Evolutionary conservation across 2,888 invertebrate genomes (phyloP).

Genomic region (Trachelus iudaicus): DNA sequence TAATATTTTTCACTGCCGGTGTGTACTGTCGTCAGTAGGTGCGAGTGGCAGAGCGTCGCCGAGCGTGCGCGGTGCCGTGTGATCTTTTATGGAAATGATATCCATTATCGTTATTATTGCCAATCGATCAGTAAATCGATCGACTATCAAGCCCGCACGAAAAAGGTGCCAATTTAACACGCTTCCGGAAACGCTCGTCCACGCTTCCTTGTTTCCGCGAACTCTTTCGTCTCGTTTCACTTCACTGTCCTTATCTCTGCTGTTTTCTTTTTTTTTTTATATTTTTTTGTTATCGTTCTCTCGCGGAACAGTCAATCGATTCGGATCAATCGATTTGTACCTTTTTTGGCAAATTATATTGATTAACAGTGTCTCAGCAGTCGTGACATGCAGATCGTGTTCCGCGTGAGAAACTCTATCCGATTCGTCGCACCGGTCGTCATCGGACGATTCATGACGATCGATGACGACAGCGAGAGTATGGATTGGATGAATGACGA

Average conservation of each 20-base stretch:
- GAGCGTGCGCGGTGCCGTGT: background rate
- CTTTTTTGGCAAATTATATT: background rate
- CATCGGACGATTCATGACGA: background rate
- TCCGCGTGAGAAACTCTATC: background rate
- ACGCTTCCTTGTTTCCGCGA: background rate
- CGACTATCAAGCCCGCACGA: background rate
- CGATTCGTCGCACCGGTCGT: background rate
- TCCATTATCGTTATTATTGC: background rate
- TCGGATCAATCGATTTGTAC: background rate
- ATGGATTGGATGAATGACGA: background rate
- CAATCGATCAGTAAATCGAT: background rate
- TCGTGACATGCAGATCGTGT: background rate
- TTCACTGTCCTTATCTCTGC: background rate
- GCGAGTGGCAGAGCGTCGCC: background rate
- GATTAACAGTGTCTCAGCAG: background rate
- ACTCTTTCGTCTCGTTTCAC: background rate
- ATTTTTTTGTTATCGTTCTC: background rate
- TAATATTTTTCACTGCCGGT: slow-evolving; percentile 19
- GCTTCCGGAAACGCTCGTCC: background rate
- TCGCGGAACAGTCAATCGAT: background rate
- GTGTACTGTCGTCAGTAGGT: background rate
- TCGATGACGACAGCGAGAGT: background rate
- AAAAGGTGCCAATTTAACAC: background rate
- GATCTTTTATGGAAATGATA: background rate
- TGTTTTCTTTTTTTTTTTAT: background rate